These are phyloP conservation scores for Drosophila ustulata DNA, from an alignment of 2,888 invertebrate genomes.

Conservation along the genomic window DNA sequence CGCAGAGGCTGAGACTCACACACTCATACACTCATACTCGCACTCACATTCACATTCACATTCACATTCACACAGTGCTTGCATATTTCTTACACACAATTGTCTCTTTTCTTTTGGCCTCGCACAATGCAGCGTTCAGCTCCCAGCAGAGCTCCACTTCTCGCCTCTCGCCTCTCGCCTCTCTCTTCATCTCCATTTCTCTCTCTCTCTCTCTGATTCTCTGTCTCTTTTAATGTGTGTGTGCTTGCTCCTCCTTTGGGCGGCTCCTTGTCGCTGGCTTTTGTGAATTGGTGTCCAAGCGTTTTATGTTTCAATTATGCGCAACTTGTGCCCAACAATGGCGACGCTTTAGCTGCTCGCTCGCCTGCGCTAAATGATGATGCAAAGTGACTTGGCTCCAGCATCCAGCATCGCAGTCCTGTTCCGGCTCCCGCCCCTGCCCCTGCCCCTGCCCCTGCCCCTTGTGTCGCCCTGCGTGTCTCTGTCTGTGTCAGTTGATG, in stretches of 20 bases:
- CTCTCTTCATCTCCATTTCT: no score
- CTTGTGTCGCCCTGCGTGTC: not conserved
- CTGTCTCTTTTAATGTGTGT: not conserved
- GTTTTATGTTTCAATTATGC: slow-evolving; percentile 80
- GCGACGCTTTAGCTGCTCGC: slow-evolving; percentile 59
- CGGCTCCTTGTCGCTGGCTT: slow-evolving; percentile 58
- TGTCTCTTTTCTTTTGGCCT: slow-evolving; percentile 73
- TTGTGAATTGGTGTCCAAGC: slow-evolving; percentile 81
- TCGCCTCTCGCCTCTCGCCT: not conserved
- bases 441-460: slow-evolving; percentile 2
- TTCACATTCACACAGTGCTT: slow-evolving; percentile 34
- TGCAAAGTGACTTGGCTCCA: slow-evolving; percentile 73
- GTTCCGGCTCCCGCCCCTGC: not conserved
- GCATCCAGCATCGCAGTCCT: slow-evolving; percentile 3
- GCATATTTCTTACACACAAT: slow-evolving; percentile 76
- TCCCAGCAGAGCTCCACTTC: slow-evolving; percentile 26
- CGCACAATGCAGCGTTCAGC: slow-evolving; percentile 62
- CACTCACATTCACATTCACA: slow-evolving; percentile 13
- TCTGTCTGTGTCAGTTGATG: slow-evolving; percentile 62
- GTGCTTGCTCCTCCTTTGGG: slow-evolving; percentile 18
- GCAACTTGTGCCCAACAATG: slow-evolving; percentile 78
- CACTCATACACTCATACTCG: slow-evolving; percentile 12
- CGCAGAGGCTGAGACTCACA: slow-evolving; percentile 14
- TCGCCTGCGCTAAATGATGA: slow-evolving; percentile 67
- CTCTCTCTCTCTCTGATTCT: not conserved